These are phyloP conservation scores for Gymnocypris eckloni DNA, from an alignment of 2,797 vertebrate species.

Conservation along the genomic window DNA sequence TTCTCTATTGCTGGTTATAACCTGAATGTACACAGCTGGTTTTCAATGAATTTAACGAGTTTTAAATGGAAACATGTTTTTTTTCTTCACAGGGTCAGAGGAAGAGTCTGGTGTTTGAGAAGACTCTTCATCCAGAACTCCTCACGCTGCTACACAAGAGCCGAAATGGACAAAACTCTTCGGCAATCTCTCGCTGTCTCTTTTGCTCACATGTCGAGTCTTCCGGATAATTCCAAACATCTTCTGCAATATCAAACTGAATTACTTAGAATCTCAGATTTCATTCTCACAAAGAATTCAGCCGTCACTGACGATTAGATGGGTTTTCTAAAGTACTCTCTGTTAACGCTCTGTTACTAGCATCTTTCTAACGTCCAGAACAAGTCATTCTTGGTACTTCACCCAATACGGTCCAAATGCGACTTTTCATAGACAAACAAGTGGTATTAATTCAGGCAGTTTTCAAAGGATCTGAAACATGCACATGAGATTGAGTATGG, in stretches of 20 bases:
- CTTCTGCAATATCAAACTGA: conserved; percentile 49
- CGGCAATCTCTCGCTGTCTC: conserved; percentile 58
- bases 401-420: conserved; percentile 2
- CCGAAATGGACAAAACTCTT: conserved; percentile 74
- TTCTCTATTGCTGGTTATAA: not conserved
- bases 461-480: conserved; percentile 51
- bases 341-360: not conserved
- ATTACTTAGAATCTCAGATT: conserved; percentile 57
- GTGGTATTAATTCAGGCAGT: not conserved
- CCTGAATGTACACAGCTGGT: not conserved
- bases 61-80: not conserved
- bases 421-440: not conserved
- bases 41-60: not conserved
- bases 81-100: conserved; percentile 82
- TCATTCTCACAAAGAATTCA: not conserved
- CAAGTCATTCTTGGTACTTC: conserved; percentile 27
- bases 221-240: conserved; percentile 66
- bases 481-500: conserved; percentile 52
- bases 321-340: not conserved
- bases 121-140: conserved; percentile 76
- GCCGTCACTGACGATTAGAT: not conserved
- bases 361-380: conserved; percentile 15
- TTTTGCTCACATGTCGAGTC: conserved; percentile 52
- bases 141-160: conserved; percentile 77
- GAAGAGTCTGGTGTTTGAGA: conserved; percentile 88